Base-by-base conservation (phyloP, 2,888 invertebrate species). In the Cataglyphis rosenhaueri region DNA sequence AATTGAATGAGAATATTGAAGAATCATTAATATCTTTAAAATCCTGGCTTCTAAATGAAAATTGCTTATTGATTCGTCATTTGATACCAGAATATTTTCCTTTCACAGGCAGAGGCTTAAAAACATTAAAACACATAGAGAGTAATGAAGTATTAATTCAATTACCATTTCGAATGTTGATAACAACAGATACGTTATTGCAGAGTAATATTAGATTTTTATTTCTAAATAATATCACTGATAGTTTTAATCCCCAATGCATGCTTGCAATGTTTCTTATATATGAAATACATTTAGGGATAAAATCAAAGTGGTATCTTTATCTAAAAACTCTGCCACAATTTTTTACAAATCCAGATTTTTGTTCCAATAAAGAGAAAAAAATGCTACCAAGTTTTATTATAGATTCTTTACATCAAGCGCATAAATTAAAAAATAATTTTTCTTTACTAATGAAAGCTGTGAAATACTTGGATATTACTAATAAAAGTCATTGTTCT, bases 71-170 rank as follows among this genome's bases (percentile, higher is more conserved):
- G 15, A 84, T 84, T 73, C 88, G 85, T 79, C 35, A 91, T 84
- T 90, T 94, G 82, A 82, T 84, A 61, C 92, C 93, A 29, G 82
- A 85, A 71, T 91, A 95, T 81, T 98, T 97, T 93, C 87, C 95
- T 38, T 92, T 95, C 12, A 97, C 97, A 6, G 98, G 98, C 10
- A 96, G 98, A 81, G 98, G 98, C 32, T 95, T 98, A 35, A 95
- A 95, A 70, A 96, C 96, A 44, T 87, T 93, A 66, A 91, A 92
- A 57, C 85, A 92, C 25, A 90, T 95, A 35, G 79, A 91, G 44
- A 32, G 92, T 95, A 92, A 96, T 64, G 96, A 93, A 93, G 94
- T 93, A 95, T 96, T 95, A 84, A 94, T 92, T 83, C 94, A 91
- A 95, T 96, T 96, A 95, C 96, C 95, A 90, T 93, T 90, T 92